phyloP scores from a whole-genome alignment of 2,113 vertebrate genomes.

The Lagopus muta region DNA sequence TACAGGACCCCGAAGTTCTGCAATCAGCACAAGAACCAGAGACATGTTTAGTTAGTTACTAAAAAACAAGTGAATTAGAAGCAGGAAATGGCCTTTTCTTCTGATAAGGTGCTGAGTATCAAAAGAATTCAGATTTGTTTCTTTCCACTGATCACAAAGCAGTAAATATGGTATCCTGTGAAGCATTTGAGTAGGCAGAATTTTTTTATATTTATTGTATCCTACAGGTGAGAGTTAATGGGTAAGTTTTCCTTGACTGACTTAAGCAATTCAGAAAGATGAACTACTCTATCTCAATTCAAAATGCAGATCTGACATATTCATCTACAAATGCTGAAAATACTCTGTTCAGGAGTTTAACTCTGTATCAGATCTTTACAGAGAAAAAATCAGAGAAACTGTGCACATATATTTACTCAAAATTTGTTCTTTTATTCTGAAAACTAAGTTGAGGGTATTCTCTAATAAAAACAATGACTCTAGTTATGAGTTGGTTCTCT shows the following conservation, averaged over 20 bases:
- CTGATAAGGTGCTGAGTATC: neutral
- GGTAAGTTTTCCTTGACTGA: neutral
- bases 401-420: neutral
- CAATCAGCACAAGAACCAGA: neutral
- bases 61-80: conserved; percentile 1
- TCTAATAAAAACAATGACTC: neutral
- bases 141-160: neutral
- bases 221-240: neutral
- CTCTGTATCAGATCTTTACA: neutral
- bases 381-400: neutral
- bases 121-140: neutral
- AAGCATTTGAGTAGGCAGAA: neutral
- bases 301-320: neutral
- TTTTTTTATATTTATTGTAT: neutral
- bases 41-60: neutral
- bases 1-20: neutral
- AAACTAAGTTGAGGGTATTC: neutral
- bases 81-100: neutral
- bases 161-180: neutral
- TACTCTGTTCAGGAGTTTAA: neutral
- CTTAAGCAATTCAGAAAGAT: neutral
- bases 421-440: neutral
- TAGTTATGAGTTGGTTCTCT: neutral
- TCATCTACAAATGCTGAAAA: neutral
- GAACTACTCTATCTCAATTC: neutral